Base-by-base conservation (phyloP, 2,797 vertebrate genomes). In the Streptopelia turtur region DNA sequence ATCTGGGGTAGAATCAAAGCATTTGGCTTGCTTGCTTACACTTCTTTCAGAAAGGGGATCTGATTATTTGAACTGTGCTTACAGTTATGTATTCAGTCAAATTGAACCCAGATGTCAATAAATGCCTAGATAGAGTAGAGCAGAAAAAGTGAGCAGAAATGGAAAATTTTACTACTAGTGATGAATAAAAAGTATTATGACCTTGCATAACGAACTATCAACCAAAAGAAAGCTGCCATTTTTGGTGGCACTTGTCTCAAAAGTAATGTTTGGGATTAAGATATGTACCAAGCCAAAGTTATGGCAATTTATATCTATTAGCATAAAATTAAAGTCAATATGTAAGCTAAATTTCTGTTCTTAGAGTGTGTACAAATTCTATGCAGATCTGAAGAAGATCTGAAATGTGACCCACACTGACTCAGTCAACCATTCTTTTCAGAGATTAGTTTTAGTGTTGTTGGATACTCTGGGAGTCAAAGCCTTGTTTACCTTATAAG, bases 51-150 rank as follows among this genome's bases (percentile, higher is more conserved):
- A 95, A 86, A 76, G 13, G 37, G 27, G 2, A 57, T 76, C 74
- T 84, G 49, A 78, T 79, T 94, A 87, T 93, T 95, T 95, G 56
- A 4, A 4, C 16, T 74, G 39, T 77, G 92, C 78, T 83, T 90
- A 63, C 39, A 91, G 74, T 70, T 87, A 61, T 7, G 30, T 70
- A 63, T 82, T 93, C 0, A 0, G 33, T 66, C 18, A 87, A 87
- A 93, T 41, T 45, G 33, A 89, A 87, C 25, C 25, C 85, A 93
- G 74, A 94, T 74, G 81, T 77, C 68, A 80, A 64, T 90, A 92
- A 96, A 93, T 30, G 20, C 9, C n/a, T 13, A 82, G 79, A 91
- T 77, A 60, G 13, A 50, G 13, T 61, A 68, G 79, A 80, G 37
- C 55, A 87, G 33, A 33, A 82, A 86, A 90, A 91, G 35, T 23